Conservation (phyloP, 2,888 invertebrate genomes). For the Chrysina gloriosa region DNA sequence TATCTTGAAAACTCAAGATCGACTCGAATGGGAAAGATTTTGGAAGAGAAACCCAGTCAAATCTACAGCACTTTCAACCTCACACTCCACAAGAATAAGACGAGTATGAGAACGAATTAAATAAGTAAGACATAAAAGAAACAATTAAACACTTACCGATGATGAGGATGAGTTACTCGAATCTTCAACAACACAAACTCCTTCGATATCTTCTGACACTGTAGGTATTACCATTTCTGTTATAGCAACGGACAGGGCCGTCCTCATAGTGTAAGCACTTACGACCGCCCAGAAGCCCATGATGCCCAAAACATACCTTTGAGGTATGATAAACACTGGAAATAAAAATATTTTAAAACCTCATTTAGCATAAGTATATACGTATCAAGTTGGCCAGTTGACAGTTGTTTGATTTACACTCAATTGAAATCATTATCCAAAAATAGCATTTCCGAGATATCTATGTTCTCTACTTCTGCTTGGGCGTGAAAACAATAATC, state of each 20-base stretch:
- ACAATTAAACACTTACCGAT: not conserved
- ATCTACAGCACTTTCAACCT: too few relatives aligned
- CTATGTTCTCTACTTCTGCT: too few relatives aligned
- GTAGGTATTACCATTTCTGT: constrained; percentile 63
- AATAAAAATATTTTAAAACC: constrained; percentile 45
- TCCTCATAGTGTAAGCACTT: constrained; percentile 65
- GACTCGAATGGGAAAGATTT: too few relatives aligned
- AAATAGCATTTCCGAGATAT: too few relatives aligned
- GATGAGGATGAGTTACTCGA: constrained; percentile 3
- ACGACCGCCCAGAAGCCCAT: constrained; percentile 66
- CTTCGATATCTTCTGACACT: constrained; percentile 16
- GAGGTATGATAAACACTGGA: constrained; percentile 73
- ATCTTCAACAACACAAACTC: constrained; percentile 26
- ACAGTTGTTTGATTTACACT: too few relatives aligned
- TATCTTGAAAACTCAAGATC: too few relatives aligned
- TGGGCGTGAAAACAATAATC: too few relatives aligned
- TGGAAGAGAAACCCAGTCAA: too few relatives aligned
- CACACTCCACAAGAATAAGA: too few relatives aligned
- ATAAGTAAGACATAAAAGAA: not conserved
- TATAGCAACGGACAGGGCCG: constrained; percentile 64
- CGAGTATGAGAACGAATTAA: too few relatives aligned
- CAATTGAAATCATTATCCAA: too few relatives aligned
- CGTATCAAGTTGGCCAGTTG: too few relatives aligned
- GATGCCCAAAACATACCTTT: constrained; percentile 75
- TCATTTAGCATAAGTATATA: not conserved